Evolutionary conservation across 2,888 invertebrate species (phyloP), one percentile per base, ranked within the genome.

Genomic region (Parasteatoda lunata): DNA sequence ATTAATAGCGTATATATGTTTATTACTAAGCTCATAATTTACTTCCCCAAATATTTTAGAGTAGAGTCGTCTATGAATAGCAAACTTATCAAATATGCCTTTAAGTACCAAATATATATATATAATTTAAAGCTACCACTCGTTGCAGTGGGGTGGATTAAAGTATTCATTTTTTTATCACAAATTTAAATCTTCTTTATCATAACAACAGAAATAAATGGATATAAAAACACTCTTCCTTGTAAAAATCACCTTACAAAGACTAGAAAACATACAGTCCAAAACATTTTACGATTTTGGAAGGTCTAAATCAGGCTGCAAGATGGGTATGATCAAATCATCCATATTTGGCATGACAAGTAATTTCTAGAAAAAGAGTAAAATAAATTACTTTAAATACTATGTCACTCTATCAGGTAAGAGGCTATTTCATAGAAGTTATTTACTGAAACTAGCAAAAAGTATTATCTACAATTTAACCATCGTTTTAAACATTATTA

Each of bases 321-420:
- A 94, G 87, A 95, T 92, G 90, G 96, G 95, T 89, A 97, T 93
- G 76, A 95, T 92, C 81, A 97, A 92, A 92, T 97, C 97, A 92
- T 97, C 97, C 97, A 97, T 97, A 92, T 97, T 97, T 72, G 97
- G 97, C 91, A 97, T 93, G 79, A 97, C 97, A 88, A 97, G 94
- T 72, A 97, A 94, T 93, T 97, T 96, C 94, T 97, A 94, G 91
- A 95, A 95, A 5, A 52, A 64, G 8, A 65, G 64, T 71, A 79
- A 15, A 54, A 11, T 59, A 64, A 51, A 45, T 47, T 64, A 11
- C 13, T 11, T 54, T 3, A 54, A 54, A 54, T 54, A 54, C 54
- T 54, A 11, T 7, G 54, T 3, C n/a, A n/a, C n/a, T n/a, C n/a
- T n/a, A n/a, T n/a, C n/a, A n/a, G n/a, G n/a, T n/a, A n/a, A n/a